phyloP scores from a whole-genome alignment of 1,140 invertebrate species.

The Apis florea region DNA sequence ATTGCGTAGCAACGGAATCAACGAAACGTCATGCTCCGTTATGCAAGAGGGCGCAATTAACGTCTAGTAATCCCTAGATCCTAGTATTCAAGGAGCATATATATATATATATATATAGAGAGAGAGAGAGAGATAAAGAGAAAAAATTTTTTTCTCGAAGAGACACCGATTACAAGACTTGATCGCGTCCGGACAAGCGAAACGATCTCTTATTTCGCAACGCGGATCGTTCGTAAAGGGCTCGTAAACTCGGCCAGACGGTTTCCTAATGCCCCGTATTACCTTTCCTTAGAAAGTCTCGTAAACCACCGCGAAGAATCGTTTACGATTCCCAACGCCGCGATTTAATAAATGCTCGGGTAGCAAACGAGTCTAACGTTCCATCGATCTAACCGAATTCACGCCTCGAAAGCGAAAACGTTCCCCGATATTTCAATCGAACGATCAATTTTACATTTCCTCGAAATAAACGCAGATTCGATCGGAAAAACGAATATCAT shows the following conservation, averaged over 20 bases:
- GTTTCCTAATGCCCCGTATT: conserved; percentile 41
- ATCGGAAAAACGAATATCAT: too few species aligned
- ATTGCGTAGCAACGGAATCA: too few species aligned
- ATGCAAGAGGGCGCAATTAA: too few species aligned
- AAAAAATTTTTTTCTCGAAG: background rate
- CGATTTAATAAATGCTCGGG: conserved; percentile 55
- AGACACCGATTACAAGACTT: background rate
- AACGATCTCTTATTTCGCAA: conserved; percentile 46
- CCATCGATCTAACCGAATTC: conserved; percentile 22
- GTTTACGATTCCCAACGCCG: conserved; percentile 23
- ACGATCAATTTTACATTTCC: too few species aligned
- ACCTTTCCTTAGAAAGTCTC: conserved; percentile 49
- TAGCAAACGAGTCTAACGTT: conserved; percentile 28
- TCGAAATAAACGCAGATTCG: too few species aligned
- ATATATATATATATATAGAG: too few species aligned
- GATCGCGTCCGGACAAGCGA: background rate
- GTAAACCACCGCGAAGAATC: conserved; percentile 45
- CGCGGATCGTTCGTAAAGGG: conserved; percentile 38
- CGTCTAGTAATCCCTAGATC: too few species aligned
- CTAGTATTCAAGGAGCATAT: too few species aligned
- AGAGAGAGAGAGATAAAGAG: too few species aligned
- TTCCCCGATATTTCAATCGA: too few species aligned
- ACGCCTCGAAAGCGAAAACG: conserved; percentile 1
- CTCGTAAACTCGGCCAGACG: conserved; percentile 43
- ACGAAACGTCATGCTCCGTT: too few species aligned